phyloP scores from a whole-genome alignment of 2,888 invertebrate species.

The Monochamus alternatus region DNA sequence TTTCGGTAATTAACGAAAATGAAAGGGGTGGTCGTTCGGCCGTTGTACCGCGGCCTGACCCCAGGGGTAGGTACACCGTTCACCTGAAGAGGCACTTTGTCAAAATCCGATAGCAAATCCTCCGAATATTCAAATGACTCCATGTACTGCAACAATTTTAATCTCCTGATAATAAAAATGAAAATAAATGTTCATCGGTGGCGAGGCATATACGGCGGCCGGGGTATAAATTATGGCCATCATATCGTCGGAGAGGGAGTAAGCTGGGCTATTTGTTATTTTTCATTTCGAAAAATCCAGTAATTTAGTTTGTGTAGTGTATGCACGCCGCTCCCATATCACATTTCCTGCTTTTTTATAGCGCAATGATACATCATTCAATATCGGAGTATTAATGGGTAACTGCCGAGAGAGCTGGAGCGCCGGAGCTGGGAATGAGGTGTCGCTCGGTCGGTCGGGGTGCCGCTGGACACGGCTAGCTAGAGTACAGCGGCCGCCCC shows the following conservation, averaged over 20 bases:
- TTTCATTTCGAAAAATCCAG: conserved; percentile 73
- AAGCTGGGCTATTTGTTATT: conserved; percentile 72
- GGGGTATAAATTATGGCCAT: conserved; percentile 70
- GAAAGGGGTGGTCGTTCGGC: conserved; percentile 12
- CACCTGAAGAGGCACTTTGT: conserved; percentile 63
- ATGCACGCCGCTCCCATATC: conserved; percentile 70
- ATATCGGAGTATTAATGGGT: conserved; percentile 67
- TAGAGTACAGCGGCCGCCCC: conserved; percentile 29
- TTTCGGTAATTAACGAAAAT: conserved; percentile 25
- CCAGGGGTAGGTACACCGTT: conserved; percentile 42
- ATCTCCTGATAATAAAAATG: conserved; percentile 72
- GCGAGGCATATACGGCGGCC: conserved; percentile 65
- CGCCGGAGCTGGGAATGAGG: conserved; percentile 37
- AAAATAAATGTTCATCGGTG: conserved; percentile 71
- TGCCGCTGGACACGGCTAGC: conserved; percentile 50
- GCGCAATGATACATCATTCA: conserved; percentile 73
- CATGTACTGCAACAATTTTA: conserved; percentile 71
- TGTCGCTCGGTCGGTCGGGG: conserved; percentile 51
- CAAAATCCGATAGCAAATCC: conserved; percentile 64
- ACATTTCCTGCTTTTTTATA: conserved; percentile 73
- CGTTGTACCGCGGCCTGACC: conserved; percentile 2
- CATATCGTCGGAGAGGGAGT: conserved; percentile 69
- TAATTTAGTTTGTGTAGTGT: conserved; percentile 72
- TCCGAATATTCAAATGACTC: conserved; percentile 68
- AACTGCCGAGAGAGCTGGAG: conserved; percentile 46